These are phyloP conservation scores for Phania funesta DNA, from an alignment of 2,888 invertebrate genomes.

Conservation along the genomic window DNA sequence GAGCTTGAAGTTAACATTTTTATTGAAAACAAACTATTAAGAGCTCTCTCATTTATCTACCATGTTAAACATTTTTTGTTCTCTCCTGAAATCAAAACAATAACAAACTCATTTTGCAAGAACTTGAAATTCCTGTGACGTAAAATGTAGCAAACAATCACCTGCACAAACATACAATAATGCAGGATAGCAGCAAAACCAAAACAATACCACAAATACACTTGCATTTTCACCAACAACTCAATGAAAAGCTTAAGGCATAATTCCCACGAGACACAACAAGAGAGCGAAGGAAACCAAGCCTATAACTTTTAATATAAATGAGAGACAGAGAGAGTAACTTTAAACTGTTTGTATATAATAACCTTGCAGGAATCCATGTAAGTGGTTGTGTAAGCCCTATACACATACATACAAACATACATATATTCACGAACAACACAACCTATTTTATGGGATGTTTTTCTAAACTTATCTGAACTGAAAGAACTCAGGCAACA, in stretches of 20 bases:
- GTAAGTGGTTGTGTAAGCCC: not conserved
- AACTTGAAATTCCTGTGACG: slow-evolving; percentile 63
- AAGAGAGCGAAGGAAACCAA: not conserved
- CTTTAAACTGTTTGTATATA: not conserved
- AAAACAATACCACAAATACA: slow-evolving; percentile 13
- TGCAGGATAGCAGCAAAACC: not conserved
- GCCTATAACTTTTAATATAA: not conserved
- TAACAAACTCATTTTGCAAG: slow-evolving; percentile 33
- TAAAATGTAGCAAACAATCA: slow-evolving; percentile 54
- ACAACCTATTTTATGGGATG: slow-evolving; percentile 37
- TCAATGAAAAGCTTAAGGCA: slow-evolving; percentile 60
- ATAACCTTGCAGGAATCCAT: slow-evolving; percentile 53
- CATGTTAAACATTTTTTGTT: not conserved
- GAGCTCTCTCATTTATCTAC: not conserved
- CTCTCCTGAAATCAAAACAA: slow-evolving; percentile 29
- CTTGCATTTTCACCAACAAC: slow-evolving; percentile 12
- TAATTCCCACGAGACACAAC: not conserved
- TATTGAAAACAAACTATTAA: slow-evolving; percentile 9
- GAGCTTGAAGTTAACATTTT: not conserved
- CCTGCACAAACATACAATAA: not conserved
- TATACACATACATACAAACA: not conserved
- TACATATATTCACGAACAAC: too few relatives aligned
- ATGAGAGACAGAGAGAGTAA: not conserved
- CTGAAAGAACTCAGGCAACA: slow-evolving; percentile 1
- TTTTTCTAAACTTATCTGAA: slow-evolving; percentile 15